Evolutionary conservation across 2,113 vertebrate genomes (phyloP), one percentile per base, ranked within the genome.

Genomic region (Sitta europaea): DNA sequence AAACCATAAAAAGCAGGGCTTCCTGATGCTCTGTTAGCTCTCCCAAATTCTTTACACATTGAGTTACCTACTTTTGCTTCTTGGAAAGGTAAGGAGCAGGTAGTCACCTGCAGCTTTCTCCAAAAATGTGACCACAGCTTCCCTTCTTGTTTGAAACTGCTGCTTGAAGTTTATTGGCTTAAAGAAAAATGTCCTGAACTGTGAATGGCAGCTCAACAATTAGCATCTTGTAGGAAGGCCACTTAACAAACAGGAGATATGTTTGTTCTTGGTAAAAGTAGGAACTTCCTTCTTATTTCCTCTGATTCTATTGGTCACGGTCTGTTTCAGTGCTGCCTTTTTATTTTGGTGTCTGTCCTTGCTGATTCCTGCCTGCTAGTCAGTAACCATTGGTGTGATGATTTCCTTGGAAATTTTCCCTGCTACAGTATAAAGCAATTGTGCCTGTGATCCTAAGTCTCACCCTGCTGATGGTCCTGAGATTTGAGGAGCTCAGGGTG

Each of bases 281-380:
- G 22, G 31, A 53, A 38, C 12, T 86, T 94, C 42, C 59, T 90
- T 81, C 43, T 72, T 80, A 14, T 28, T 55, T 66, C 75, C 72
- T 73, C 53, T 53, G 19, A 57, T 53, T 77, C 43, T 20, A 0
- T 38, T 51, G 47, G 43, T 67, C 33, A 59, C 0, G 0, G 11
- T 68, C 36, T 71, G 36, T 67, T 70, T 83, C 74, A 58, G 3
- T 14, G 62, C 22, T 62, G 12, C 63, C 12, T 82, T 91, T 45
- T 33, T 61, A 79, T 38, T 90, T 55, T 12, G 3, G 0, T 54
- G 18, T 66, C 1, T 0, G 17, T 54, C 7, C 27, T 55, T 17
- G 3, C 19, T 28, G 5, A 3, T 66, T 70, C 27, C n/a, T 83
- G 40, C 54, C 42, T 86, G 27, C 35, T 47, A 2, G n/a, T 3